Conservation (phyloP, 2,888 invertebrate genomes). For the Agrypnus murinus region DNA sequence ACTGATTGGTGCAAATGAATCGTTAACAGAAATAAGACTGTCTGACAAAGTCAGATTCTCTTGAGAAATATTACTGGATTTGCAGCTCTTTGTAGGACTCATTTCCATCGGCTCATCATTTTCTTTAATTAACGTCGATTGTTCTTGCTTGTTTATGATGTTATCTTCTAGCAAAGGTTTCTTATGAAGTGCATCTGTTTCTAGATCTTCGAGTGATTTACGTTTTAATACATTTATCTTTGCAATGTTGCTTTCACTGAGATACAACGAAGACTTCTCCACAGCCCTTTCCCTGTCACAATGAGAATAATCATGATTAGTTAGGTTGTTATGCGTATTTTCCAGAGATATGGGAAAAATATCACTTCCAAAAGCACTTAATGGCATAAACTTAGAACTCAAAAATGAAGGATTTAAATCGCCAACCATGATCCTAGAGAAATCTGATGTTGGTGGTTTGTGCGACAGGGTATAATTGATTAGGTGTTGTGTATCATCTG, state of each 20-base stretch:
- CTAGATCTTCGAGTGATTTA: slow-evolving; percentile 1
- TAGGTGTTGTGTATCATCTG: slow-evolving; percentile 34
- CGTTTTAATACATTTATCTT: not conserved
- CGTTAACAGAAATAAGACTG: not conserved
- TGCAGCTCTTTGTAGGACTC: not conserved
- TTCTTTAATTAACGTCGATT: not conserved
- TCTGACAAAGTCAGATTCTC: slow-evolving; percentile 28
- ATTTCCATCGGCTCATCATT: not conserved
- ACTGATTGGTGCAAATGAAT: not conserved
- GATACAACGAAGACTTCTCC: too few relatives aligned
- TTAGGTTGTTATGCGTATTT: slow-evolving; percentile 17
- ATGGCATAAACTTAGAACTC: slow-evolving; percentile 29
- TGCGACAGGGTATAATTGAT: slow-evolving; percentile 31
- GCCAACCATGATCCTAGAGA: slow-evolving; percentile 36
- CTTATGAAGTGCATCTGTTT: not conserved
- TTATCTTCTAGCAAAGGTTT: not conserved
- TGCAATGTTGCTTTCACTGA: too few relatives aligned
- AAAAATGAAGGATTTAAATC: slow-evolving; percentile 38
- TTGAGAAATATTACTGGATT: slow-evolving; percentile 31
- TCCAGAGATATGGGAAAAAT: slow-evolving; percentile 29
- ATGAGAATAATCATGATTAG: not conserved
- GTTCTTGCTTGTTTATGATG: too few relatives aligned
- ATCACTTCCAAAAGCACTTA: slow-evolving; percentile 28
- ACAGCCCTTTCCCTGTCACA: too few relatives aligned
- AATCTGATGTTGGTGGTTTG: slow-evolving; percentile 25